Percentiles rank a stretch among this genome's conserved stretches.
Evolutionary conservation across 2,797 vertebrate species (phyloP).

Genomic region (Falco columbarius): DNA sequence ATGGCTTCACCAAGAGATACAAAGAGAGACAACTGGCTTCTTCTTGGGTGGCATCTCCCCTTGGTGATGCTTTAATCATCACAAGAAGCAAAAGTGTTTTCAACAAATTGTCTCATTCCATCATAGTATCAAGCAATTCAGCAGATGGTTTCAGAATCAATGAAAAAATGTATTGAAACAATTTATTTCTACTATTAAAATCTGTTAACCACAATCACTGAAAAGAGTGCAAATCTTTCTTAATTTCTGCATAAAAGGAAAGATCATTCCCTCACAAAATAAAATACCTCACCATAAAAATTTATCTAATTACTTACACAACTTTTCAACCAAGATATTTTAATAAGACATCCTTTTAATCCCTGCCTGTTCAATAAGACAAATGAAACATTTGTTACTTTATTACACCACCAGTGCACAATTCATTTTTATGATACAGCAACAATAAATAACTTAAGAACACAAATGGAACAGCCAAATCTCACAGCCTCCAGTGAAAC

Average conservation of each 20-base stretch:
- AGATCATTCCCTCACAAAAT: background rate
- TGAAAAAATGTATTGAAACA: background rate
- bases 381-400: background rate
- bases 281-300: background rate
- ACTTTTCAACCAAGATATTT: background rate
- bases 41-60: background rate
- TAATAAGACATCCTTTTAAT: background rate
- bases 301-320: background rate
- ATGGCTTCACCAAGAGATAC: background rate
- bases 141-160: background rate
- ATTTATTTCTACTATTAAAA: background rate
- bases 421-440: background rate
- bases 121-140: background rate
- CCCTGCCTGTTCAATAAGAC: background rate
- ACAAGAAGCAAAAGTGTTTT: background rate
- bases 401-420: background rate
- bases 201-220: background rate
- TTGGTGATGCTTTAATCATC: background rate
- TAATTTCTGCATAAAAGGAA: background rate
- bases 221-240: background rate
- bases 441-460: background rate
- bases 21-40: background rate
- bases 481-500: background rate
- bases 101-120: background rate
- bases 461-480: conserved; percentile 1